Evolutionary conservation across 2,113 vertebrate species (phyloP), one percentile per base, ranked within the genome.

Genomic region (Turnix velox): DNA sequence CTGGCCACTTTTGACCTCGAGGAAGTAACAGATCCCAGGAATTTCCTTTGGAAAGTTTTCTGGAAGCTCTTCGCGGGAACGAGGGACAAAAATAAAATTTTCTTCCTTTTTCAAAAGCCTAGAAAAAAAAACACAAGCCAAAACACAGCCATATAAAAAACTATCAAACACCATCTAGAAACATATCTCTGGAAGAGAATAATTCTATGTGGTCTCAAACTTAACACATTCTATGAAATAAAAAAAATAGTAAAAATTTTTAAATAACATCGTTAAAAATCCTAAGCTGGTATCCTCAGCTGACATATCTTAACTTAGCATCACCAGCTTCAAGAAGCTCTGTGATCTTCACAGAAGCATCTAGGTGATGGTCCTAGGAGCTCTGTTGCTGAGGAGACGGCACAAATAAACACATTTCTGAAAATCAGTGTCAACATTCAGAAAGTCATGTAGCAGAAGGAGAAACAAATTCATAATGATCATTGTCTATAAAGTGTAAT

Each of bases 31-130:
- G 84, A 99, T 98, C 92, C 99, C 99, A 76, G 98, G 98, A 94
- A 99, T 99, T 97, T 99, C 99, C 97, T 98, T 99, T 95, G 99
- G 99, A 95, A 99, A 99, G 96, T 99, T 99, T 58, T 99, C 99
- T 76, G 99, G 99, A 97, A 99, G 99, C 92, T 99, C 99, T 98
- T 99, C 98, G 74, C 98, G 98, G 62, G 99, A 99, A 66, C 99
- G 99, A 91, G 99, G 98, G 91, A 99, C 97, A 84, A 99, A 99
- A 62, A 98, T 97, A 97, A 99, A 99, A 40, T 98, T 98, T 69
- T 98, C 98, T 96, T 99, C 99, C 20, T 98, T 98, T 94, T 99
- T 99, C 91, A 99, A 97, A 95, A 99, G 98, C 97, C 99, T 99
- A 87, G 43, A 24, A 42, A 65, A 69, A 79, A 84, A 54, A 35